A percentile compares a stretch with the other conserved stretches of the same genome.
These are phyloP conservation scores for Acrobasis repandana DNA, from an alignment of 2,888 invertebrate genomes.

Conservation along the genomic window DNA sequence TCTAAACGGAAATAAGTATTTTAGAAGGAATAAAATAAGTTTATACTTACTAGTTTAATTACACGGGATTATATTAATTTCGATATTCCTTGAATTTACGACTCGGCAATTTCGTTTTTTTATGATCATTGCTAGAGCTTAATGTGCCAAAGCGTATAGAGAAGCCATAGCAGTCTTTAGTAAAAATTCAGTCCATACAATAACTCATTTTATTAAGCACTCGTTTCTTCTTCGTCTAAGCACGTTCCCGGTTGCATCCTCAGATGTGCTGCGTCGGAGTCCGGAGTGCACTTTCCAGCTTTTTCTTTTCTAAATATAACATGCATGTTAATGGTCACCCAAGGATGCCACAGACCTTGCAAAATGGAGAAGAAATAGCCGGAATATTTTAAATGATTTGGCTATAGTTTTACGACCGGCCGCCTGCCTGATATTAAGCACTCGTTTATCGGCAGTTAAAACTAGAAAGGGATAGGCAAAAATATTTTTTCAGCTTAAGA, in stretches of 20 bases:
- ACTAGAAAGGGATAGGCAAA: neutral
- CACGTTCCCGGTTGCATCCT: too few relatives aligned
- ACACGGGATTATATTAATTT: neutral
- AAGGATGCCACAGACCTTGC: too few relatives aligned
- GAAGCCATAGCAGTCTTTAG: neutral
- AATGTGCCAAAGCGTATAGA: neutral
- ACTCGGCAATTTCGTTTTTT: neutral
- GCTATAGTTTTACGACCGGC: too few relatives aligned
- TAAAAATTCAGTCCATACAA: neutral
- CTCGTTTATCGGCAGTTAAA: neutral
- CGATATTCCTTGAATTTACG: constrained; percentile 9
- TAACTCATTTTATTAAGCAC: neutral
- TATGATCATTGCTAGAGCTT: neutral
- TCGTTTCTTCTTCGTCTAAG: too few relatives aligned
- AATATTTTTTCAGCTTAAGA: neutral
- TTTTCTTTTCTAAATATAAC: too few relatives aligned
- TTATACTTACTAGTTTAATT: neutral
- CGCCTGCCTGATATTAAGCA: too few relatives aligned
- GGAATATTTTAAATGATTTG: too few relatives aligned
- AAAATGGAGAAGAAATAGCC: too few relatives aligned
- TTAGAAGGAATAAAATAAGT: neutral
- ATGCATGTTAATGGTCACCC: too few relatives aligned
- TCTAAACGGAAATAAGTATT: neutral
- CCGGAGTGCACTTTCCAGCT: too few relatives aligned
- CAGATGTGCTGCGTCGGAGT: too few relatives aligned